Percentiles rank a stretch among this genome's conserved stretches.
These are phyloP conservation scores for Nyctibius grandis DNA, from an alignment of 2,797 vertebrate species.

Conservation along the genomic window DNA sequence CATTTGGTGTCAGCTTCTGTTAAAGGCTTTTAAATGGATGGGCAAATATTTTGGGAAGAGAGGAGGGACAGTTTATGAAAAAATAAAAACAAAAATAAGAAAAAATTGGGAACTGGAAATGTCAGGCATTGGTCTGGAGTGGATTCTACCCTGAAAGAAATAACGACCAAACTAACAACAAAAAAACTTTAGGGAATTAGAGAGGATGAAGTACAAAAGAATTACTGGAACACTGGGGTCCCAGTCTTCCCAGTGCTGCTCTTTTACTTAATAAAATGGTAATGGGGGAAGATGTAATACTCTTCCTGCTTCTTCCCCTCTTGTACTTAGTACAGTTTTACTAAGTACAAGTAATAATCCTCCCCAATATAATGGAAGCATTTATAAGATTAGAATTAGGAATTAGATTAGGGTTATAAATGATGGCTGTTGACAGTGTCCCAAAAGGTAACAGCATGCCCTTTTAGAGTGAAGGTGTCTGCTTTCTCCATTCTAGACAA, in stretches of 20 bases:
- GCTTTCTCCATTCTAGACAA: not conserved
- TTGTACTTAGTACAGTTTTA: not conserved
- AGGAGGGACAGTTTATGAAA: not conserved
- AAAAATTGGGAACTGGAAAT: not conserved
- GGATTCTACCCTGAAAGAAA: not conserved
- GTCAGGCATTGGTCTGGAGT: not conserved
- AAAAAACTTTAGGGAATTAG: not conserved
- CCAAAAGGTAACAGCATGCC: not conserved
- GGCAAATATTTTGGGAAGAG: not conserved
- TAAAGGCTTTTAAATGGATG: not conserved
- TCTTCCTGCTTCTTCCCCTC: not conserved
- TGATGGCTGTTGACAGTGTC: not conserved
- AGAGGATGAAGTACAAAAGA: not conserved
- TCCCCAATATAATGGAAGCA: not conserved
- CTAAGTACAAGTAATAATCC: not conserved
- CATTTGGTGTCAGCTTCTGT: not conserved
- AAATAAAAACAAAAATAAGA: not conserved
- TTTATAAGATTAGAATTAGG: not conserved
- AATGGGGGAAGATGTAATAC: not conserved
- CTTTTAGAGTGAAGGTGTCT: not conserved
- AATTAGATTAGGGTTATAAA: not conserved
- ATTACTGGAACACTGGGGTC: not conserved
- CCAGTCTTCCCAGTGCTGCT: not conserved
- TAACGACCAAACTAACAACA: not conserved
- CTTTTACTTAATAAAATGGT: not conserved